Conservation (phyloP, 2,113 vertebrate species). For the Lepisosteus osseus region DNA sequence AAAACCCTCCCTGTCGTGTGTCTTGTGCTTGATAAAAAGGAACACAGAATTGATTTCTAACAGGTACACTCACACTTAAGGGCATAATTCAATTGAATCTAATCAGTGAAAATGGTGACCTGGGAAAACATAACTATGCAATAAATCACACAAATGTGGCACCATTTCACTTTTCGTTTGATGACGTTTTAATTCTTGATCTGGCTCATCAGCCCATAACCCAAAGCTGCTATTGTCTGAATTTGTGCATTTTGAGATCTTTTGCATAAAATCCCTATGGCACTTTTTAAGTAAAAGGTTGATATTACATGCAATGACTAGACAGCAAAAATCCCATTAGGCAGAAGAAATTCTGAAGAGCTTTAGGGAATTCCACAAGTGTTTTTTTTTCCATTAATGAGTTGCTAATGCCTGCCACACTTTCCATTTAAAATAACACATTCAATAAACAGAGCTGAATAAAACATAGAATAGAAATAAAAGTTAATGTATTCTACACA, state of each 20-base stretch:
- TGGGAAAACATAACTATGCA: conserved; percentile 22
- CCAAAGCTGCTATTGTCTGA: background rate
- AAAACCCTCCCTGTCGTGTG: conserved; percentile 11
- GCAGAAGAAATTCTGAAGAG: conserved; percentile 7
- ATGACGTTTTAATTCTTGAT: conserved; percentile 24
- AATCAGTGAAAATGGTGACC: conserved; percentile 18
- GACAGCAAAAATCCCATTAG: conserved; percentile 8
- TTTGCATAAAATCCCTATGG: conserved; percentile 18
- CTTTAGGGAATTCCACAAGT: conserved; percentile 18
- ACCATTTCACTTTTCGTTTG: conserved; percentile 10
- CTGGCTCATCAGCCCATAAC: conserved; percentile 12
- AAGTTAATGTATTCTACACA: background rate
- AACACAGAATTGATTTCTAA: conserved; percentile 32
- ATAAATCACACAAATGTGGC: conserved; percentile 24
- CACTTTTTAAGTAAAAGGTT: conserved; percentile 25
- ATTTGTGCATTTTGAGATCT: conserved; percentile 16
- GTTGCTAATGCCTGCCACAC: background rate
- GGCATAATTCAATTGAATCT: conserved; percentile 31
- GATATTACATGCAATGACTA: conserved; percentile 12
- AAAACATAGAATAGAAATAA: conserved; percentile 20
- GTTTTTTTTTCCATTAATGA: conserved; percentile 12
- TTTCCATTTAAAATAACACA: conserved; percentile 9
- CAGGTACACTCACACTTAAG: conserved; percentile 35
- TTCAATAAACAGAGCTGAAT: background rate
- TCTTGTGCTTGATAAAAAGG: conserved; percentile 17